Base-by-base conservation (phyloP, 2,888 invertebrate species). In the Pardosa pseudoannulata region DNA sequence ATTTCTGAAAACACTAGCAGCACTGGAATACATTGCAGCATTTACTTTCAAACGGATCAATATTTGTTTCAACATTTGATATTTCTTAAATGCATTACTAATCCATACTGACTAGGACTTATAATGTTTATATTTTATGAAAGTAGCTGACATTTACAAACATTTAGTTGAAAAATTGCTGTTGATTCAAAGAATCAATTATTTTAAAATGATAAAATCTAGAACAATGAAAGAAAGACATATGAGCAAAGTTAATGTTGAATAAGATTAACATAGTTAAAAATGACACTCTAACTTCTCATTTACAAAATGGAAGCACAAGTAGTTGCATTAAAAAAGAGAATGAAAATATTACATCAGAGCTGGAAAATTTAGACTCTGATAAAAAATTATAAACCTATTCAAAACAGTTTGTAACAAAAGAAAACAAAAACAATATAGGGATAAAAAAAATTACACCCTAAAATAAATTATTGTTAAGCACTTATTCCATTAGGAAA, bases 231-330 rank as follows among this genome's bases (percentile, higher is more conserved):
- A 67, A 27, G 0, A 11, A 73, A 70, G 13, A 70, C 16, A 70
- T 39, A 36, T 41, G 56, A 36, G 39, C 68, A 71, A 64, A n/a
- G 6, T 32, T 19, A 28, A 71, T 50, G 29, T 13, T 73, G 46
- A 73, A 64, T 31, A 28, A 73, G 67, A 65, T 32, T 28, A 72
- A 75, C 64, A 46, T 16, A 62, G 74, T 62, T 73, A 70, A 27
- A 82, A 73, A 78, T 50, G 0, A 70, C 73, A 23, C 36, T 73
- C 27, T 75, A 67, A 79, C 79, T 87, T 87, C 87, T 41, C 87
- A 87, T 87, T 80, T 65, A 73, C 29, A 78, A 79, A 87, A 87
- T 87, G 87, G 87, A 87, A 87, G 87, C 87, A 87, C 80, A 80
- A 68, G 65, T 64, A 64, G 73, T 50, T 64, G 71, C 36, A 74